Conservation (phyloP, 1,140 invertebrate genomes). For the Drosophila cardini region DNA sequence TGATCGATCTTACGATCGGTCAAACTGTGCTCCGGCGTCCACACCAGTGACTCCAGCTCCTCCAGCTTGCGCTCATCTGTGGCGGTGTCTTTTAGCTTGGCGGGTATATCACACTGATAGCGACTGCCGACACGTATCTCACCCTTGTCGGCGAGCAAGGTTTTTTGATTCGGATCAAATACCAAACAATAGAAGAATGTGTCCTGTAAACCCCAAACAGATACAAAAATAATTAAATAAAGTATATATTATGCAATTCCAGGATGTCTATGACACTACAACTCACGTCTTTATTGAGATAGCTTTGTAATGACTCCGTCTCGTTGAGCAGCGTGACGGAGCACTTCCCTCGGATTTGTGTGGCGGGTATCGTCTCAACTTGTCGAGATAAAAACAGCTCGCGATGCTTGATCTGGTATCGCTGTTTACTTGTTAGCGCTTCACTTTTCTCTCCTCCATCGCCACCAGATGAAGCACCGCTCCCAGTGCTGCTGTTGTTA, state of each 20-base stretch:
- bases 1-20: constrained; percentile 99
- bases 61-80: constrained; percentile 90
- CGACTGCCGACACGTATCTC: constrained; percentile 95
- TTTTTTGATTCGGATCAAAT: constrained; percentile 99
- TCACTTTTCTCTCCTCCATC: constrained; percentile 75
- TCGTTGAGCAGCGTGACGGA: constrained; percentile 99
- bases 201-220: constrained; percentile 88
- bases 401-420: constrained; percentile 98
- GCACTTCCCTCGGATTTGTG: constrained; percentile 99
- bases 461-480: constrained; percentile 68
- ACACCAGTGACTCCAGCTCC: constrained; percentile 96
- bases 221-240: constrained; percentile 16
- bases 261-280: constrained; percentile 46
- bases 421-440: constrained; percentile 89
- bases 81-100: constrained; percentile 91
- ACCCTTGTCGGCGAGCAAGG: constrained; percentile 98
- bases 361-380: constrained; percentile 98
- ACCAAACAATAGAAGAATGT: constrained; percentile 99
- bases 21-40: constrained; percentile 95
- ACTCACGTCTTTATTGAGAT: constrained; percentile 97
- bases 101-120: constrained; percentile 96
- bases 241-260: neutral
- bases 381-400: constrained; percentile 99
- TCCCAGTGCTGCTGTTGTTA: constrained; percentile 36
- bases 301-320: constrained; percentile 97